Conservation (phyloP, 2,888 invertebrate species). For the Hoplodrina blanda region DNA sequence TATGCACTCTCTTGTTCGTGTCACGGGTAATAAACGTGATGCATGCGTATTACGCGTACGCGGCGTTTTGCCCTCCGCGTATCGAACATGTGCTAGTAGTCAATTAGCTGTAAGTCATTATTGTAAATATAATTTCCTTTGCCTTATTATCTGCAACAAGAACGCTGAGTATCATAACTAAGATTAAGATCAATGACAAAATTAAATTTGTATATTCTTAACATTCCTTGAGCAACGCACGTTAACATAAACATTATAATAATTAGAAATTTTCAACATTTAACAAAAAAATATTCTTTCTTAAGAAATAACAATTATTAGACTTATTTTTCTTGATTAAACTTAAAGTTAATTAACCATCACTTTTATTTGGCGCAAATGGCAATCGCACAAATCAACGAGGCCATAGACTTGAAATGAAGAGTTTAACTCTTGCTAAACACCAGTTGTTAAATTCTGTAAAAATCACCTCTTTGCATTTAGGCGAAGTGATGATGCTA, state of each 20-base stretch:
- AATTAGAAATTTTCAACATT: slow-evolving; percentile 13
- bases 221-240: slow-evolving; percentile 26
- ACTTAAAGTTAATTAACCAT: background rate
- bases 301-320: slow-evolving; percentile 4
- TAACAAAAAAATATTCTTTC: background rate
- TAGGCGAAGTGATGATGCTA: too few relatives aligned
- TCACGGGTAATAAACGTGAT: slow-evolving; percentile 9
- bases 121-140: slow-evolving; percentile 9
- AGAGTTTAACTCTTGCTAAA: slow-evolving; percentile 2
- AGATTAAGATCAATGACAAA: slow-evolving; percentile 34
- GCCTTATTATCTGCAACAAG: slow-evolving; percentile 21
- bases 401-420: background rate
- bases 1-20: slow-evolving; percentile 15
- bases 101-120: background rate
- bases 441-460: background rate
- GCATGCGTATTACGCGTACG: background rate
- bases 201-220: slow-evolving; percentile 44
- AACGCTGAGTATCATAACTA: slow-evolving; percentile 30
- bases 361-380: slow-evolving; percentile 33
- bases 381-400: slow-evolving; percentile 17
- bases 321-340: background rate
- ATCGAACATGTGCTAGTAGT: background rate
- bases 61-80: background rate
- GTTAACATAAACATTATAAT: background rate
- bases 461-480: too few relatives aligned